Percentiles rank a stretch among this genome's conserved stretches.
Conservation (phyloP, 1,140 invertebrate species). For the Papilio polytes region DNA sequence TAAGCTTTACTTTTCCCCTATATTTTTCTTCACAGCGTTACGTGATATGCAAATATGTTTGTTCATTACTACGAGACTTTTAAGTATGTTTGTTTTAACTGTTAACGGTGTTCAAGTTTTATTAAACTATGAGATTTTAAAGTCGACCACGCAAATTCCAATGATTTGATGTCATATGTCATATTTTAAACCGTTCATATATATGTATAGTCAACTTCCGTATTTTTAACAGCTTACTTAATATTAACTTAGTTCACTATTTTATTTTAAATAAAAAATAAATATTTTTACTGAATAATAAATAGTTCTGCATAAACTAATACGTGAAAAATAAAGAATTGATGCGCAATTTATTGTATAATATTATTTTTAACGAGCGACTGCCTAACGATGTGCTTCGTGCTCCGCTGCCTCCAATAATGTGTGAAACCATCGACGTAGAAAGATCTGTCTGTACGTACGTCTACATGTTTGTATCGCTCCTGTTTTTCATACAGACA, state of each 20-base stretch:
- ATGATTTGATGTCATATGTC: background rate
- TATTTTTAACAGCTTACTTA: background rate
- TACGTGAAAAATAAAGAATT: constrained; percentile 49
- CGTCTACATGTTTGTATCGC: constrained; percentile 33
- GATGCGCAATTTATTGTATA: constrained; percentile 64
- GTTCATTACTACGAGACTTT: background rate
- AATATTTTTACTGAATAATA: constrained; percentile 5
- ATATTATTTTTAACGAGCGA: constrained; percentile 74
- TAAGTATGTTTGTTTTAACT: background rate
- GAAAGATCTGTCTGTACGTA: constrained; percentile 59
- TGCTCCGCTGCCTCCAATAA: constrained; percentile 70
- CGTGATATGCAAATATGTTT: background rate
- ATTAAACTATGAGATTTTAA: background rate
- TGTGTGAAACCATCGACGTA: constrained; percentile 60
- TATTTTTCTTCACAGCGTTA: background rate
- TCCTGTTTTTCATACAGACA: background rate
- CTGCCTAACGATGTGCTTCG: constrained; percentile 60
- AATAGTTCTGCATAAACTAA: constrained; percentile 21
- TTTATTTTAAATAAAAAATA: background rate
- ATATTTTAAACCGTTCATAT: background rate
- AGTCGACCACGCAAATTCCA: background rate
- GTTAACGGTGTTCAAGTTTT: too few species aligned
- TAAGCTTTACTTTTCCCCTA: background rate
- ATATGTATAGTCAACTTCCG: background rate
- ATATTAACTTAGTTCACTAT: background rate